Percentiles rank a stretch among this genome's conserved stretches.
Evolutionary conservation across 2,113 vertebrate genomes (phyloP).

Genomic region (Mus spicilegus): DNA sequence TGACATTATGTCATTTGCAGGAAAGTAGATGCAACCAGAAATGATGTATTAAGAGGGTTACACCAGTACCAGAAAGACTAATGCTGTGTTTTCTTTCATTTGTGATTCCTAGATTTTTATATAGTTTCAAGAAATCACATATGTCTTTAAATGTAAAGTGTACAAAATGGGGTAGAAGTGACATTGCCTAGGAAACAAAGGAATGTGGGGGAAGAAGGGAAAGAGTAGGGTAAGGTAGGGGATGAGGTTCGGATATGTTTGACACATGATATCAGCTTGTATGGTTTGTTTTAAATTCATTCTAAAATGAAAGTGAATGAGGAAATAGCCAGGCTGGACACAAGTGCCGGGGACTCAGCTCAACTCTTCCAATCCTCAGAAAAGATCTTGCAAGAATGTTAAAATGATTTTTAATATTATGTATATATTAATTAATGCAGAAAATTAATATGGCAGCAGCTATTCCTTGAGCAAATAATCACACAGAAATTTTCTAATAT

Average conservation of each 20-base stretch:
- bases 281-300: not conserved
- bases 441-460: too few relatives aligned
- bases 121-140: not conserved
- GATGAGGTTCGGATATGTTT: not conserved
- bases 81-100: not conserved
- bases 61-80: not conserved
- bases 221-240: not conserved
- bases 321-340: constrained; percentile 70
- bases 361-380: constrained; percentile 57
- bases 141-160: not conserved
- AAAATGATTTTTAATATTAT: too few relatives aligned
- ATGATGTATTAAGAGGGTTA: not conserved
- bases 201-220: too few relatives aligned
- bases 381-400: constrained; percentile 49
- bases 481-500: too few relatives aligned
- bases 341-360: constrained; percentile 53
- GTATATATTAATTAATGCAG: too few relatives aligned
- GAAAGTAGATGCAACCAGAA: not conserved
- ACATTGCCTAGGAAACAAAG: not conserved
- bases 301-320: not conserved
- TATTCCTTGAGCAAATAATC: too few relatives aligned
- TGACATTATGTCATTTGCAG: not conserved
- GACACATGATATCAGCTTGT: not conserved
- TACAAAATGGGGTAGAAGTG: not conserved
- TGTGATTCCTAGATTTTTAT: not conserved